A percentile compares a stretch with the other conserved stretches of the same genome.
Conservation (phyloP, 2,113 vertebrate species). For the Bungarus multicinctus region DNA sequence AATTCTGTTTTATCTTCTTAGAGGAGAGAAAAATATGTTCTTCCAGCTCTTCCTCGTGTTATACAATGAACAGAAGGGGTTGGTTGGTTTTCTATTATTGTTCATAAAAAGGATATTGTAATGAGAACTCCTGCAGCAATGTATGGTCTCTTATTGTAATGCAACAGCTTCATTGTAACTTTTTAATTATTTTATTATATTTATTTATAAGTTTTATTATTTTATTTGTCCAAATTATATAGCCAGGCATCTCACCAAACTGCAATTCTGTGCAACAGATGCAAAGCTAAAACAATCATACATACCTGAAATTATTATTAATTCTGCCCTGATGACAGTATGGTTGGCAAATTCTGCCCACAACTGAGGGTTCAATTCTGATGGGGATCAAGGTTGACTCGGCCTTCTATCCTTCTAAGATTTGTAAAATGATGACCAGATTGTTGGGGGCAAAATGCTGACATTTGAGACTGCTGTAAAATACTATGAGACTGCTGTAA, state of each 20-base stretch:
- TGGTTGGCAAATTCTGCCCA: neutral
- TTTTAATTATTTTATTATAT: neutral
- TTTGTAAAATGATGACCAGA: neutral
- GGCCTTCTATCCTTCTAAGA: neutral
- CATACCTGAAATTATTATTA: neutral
- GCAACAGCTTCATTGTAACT: slow-evolving; percentile 9
- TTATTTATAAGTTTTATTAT: neutral
- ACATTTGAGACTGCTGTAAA: neutral
- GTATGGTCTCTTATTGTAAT: neutral
- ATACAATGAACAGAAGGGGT: slow-evolving; percentile 11
- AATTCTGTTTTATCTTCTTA: slow-evolving; percentile 4
- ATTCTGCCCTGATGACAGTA: neutral
- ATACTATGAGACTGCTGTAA: neutral
- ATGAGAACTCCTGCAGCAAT: neutral
- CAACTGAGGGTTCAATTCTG: neutral
- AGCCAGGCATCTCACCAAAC: neutral
- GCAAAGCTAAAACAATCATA: too few species aligned
- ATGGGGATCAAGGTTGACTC: neutral
- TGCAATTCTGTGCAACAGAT: neutral
- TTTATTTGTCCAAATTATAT: neutral
- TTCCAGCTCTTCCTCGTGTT: neutral
- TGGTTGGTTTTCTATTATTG: neutral
- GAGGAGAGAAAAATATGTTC: neutral
- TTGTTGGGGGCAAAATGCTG: neutral
- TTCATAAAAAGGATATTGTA: neutral